Conservation (phyloP, 2,888 invertebrate species). For the Drosophila recens region DNA sequence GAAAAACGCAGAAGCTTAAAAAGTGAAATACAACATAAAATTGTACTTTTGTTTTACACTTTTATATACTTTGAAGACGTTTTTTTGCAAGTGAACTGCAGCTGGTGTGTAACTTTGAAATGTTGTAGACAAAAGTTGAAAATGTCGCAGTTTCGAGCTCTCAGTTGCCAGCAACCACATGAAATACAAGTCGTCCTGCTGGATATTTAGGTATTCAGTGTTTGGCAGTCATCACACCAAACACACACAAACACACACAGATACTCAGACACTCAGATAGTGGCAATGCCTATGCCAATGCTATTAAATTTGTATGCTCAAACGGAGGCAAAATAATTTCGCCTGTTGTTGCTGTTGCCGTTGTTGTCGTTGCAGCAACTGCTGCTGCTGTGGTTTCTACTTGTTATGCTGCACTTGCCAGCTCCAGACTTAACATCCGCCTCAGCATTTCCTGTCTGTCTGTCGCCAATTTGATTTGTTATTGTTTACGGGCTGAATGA, state of each 20-base stretch:
- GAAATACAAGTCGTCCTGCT: constrained; percentile 1
- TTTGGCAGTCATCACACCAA: constrained; percentile 20
- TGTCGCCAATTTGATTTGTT: constrained; percentile 64
- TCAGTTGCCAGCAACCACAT: constrained; percentile 4
- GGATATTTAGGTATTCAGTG: constrained; percentile 24
- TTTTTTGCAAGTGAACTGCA: too few species aligned
- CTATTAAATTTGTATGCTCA: constrained; percentile 56
- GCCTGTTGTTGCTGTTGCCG: constrained; percentile 24
- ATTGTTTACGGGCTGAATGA: constrained; percentile 52
- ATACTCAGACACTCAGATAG: neutral
- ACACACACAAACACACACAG: constrained; percentile 2
- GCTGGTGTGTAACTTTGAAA: too few species aligned
- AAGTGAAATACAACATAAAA: too few species aligned
- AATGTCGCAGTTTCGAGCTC: neutral
- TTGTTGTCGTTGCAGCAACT: constrained; percentile 9
- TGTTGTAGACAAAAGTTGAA: neutral
- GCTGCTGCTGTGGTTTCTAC: constrained; percentile 33
- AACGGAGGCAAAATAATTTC: constrained; percentile 48
- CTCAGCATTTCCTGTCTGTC: constrained; percentile 47
- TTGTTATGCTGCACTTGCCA: constrained; percentile 55
- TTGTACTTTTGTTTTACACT: too few species aligned
- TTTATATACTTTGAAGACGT: too few species aligned
- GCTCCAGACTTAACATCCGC: constrained; percentile 48
- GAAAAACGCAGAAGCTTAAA: too few species aligned
- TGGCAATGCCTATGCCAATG: constrained; percentile 30